These are phyloP conservation scores for Aphis gossypii DNA, from an alignment of 1,140 invertebrate species.

Conservation along the genomic window DNA sequence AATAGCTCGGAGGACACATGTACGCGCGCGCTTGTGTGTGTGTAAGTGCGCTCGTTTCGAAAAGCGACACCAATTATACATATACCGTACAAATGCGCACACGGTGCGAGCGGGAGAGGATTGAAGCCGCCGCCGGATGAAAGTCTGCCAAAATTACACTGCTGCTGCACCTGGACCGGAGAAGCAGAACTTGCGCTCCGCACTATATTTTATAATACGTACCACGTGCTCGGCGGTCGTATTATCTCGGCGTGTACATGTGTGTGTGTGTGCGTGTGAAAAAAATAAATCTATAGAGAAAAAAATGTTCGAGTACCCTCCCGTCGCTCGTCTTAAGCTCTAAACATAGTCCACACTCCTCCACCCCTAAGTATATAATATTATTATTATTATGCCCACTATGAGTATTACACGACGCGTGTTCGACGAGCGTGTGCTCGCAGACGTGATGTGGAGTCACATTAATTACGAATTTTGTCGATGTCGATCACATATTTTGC, in stretches of 20 bases:
- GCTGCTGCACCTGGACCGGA: slow-evolving; percentile 26
- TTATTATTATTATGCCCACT: neutral
- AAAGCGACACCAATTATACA: slow-evolving; percentile 30
- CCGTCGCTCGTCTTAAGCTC: neutral
- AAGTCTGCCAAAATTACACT: slow-evolving; percentile 42
- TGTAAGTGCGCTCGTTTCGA: neutral
- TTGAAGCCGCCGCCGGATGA: slow-evolving; percentile 10
- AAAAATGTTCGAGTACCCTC: neutral
- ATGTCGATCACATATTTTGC: neutral
- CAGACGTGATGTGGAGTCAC: too few species aligned
- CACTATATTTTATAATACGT: neutral
- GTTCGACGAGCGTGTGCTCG: neutral
- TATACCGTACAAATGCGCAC: neutral
- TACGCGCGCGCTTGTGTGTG: neutral
- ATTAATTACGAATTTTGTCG: neutral
- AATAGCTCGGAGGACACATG: slow-evolving; percentile 36
- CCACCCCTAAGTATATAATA: neutral
- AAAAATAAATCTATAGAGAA: neutral
- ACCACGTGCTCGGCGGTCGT: slow-evolving; percentile 18
- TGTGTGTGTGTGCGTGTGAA: neutral
- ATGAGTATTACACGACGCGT: neutral
- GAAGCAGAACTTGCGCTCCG: neutral
- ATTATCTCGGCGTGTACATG: neutral
- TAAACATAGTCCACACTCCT: slow-evolving; percentile 2
- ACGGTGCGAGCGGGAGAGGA: neutral